Conservation (phyloP, 1,140 invertebrate genomes). For the Monomorium pharaonis region DNA sequence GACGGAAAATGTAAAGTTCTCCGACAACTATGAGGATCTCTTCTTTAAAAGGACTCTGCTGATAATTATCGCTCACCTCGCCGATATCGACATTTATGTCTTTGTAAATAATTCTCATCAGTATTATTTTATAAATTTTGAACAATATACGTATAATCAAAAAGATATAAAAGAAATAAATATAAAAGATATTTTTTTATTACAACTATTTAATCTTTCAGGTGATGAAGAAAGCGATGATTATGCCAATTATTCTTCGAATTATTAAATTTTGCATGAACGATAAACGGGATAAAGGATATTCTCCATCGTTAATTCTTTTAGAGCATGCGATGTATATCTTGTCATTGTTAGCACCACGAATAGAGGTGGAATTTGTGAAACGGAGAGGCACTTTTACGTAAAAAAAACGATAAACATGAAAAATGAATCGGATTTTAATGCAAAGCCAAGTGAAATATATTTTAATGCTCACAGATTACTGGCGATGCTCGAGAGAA, state of each 20-base stretch:
- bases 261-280: slow-evolving; percentile 60
- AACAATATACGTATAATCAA: background rate
- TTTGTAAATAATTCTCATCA: slow-evolving; percentile 33
- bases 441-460: background rate
- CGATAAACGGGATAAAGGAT: background rate
- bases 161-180: background rate
- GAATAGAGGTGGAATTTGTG: slow-evolving; percentile 75
- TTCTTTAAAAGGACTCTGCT: slow-evolving; percentile 74
- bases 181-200: background rate
- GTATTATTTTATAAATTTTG: background rate
- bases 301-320: slow-evolving; percentile 42
- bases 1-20: slow-evolving; percentile 59
- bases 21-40: slow-evolving; percentile 63
- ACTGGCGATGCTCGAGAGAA: slow-evolving; percentile 65
- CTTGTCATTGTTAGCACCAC: slow-evolving; percentile 68
- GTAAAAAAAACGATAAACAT: slow-evolving; percentile 50
- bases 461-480: slow-evolving; percentile 63
- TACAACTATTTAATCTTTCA: slow-evolving; percentile 15
- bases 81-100: slow-evolving; percentile 56
- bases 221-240: slow-evolving; percentile 65
- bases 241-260: slow-evolving; percentile 66
- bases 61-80: slow-evolving; percentile 61
- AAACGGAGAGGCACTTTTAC: slow-evolving; percentile 61
- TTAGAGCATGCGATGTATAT: slow-evolving; percentile 66
- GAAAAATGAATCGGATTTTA: background rate